Percentiles rank a stretch among this genome's conserved stretches.
These are phyloP conservation scores for Chrysogorgia sp. DNA, from an alignment of 92 coral and sea anemone species.

Conservation along the genomic window DNA sequence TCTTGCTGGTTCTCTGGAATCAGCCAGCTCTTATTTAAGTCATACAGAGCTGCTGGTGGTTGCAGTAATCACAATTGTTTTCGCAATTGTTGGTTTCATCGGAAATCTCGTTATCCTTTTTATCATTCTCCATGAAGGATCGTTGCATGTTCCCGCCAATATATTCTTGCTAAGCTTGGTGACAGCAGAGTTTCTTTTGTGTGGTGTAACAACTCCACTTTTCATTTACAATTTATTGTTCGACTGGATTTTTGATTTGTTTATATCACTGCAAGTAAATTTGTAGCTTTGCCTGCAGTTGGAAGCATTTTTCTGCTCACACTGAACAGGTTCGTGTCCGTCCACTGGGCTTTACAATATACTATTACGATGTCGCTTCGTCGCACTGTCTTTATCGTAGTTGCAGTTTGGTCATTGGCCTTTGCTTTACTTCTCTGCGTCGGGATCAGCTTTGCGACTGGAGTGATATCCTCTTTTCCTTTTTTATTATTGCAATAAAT, in stretches of 20 bases:
- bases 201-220: neutral
- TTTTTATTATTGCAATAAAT: neutral
- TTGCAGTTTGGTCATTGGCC: neutral
- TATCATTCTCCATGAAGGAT: neutral
- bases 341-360: neutral
- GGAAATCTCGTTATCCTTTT: neutral
- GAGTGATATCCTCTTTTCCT: neutral
- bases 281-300: neutral
- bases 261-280: neutral
- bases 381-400: neutral
- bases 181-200: neutral
- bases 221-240: too few species aligned
- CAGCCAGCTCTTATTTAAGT: neutral
- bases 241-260: neutral
- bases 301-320: neutral
- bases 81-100: neutral
- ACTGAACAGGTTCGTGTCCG: neutral
- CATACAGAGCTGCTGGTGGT: neutral
- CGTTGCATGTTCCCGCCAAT: neutral
- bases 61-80: neutral
- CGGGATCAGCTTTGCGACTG: neutral
- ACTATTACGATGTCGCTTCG: neutral
- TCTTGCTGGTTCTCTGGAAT: neutral
- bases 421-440: neutral
- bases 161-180: neutral